These are phyloP conservation scores for Scartelaos histophorus DNA, from an alignment of 2,113 vertebrate genomes.

Conservation along the genomic window DNA sequence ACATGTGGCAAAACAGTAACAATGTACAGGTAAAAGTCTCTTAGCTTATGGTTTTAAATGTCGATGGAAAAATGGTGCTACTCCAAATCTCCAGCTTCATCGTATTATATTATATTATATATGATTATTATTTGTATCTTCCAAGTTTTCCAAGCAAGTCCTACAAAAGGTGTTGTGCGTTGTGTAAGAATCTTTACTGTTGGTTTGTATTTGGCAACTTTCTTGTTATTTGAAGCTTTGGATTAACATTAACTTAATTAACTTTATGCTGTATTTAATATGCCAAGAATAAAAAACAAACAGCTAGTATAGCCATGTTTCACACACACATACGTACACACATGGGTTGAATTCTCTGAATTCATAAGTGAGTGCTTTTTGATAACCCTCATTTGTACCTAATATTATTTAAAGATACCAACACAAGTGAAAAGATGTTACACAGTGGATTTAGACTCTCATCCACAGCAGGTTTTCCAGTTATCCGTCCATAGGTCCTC, in stretches of 20 bases:
- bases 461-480: conserved; percentile 25
- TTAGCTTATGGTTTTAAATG: conserved; percentile 56
- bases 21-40: conserved; percentile 71
- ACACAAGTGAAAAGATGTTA: background rate
- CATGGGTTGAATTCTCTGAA: conserved; percentile 74
- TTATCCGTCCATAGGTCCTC: conserved; percentile 22
- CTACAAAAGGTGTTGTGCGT: background rate
- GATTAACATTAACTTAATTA: conserved; percentile 39
- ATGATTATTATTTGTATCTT: background rate
- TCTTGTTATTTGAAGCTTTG: conserved; percentile 42
- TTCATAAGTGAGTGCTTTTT: conserved; percentile 71
- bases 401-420: conserved; percentile 29
- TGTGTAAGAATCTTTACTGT: conserved; percentile 24
- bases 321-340: conserved; percentile 40
- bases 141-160: too few relatives aligned
- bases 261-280: conserved; percentile 36
- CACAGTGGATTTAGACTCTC: conserved; percentile 7
- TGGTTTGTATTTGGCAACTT: conserved; percentile 58
- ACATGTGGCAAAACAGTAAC: conserved; percentile 78
- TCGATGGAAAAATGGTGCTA: background rate
- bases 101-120: background rate
- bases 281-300: conserved; percentile 28
- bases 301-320: conserved; percentile 48
- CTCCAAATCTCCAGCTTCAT: background rate
- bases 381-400: conserved; percentile 68